Conservation (phyloP, 2,888 invertebrate species). For the Bellardia pandia region DNA sequence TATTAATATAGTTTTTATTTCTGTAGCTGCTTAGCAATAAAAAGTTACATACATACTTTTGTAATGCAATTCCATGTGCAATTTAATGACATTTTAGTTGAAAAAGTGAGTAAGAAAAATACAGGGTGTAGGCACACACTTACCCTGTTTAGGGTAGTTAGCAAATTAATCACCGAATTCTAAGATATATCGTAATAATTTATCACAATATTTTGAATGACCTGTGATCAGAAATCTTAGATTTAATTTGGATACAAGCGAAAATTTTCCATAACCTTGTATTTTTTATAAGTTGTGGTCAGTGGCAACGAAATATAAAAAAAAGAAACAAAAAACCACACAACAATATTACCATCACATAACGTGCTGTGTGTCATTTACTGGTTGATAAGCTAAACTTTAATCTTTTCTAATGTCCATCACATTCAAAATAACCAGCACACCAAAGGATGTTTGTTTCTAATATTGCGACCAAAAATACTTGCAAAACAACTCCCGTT, state of each 20-base stretch:
- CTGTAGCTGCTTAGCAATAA: slow-evolving; percentile 55
- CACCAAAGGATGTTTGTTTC: slow-evolving; percentile 47
- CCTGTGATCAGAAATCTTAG: too few relatives aligned
- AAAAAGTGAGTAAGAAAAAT: neutral
- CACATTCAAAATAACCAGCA: slow-evolving; percentile 55
- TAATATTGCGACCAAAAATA: slow-evolving; percentile 52
- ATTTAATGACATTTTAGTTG: slow-evolving; percentile 59
- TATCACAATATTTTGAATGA: too few relatives aligned
- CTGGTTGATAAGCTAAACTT: slow-evolving; percentile 72
- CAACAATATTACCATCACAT: slow-evolving; percentile 59
- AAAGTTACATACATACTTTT: slow-evolving; percentile 56
- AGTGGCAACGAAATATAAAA: slow-evolving; percentile 1
- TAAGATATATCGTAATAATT: too few relatives aligned
- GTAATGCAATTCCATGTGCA: slow-evolving; percentile 47
- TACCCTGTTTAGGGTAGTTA: too few relatives aligned
- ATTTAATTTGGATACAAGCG: too few relatives aligned
- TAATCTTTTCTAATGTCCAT: slow-evolving; percentile 74
- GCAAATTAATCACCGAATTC: too few relatives aligned
- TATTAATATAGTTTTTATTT: slow-evolving; percentile 75
- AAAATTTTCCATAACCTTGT: slow-evolving; percentile 37
- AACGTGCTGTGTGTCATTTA: slow-evolving; percentile 72
- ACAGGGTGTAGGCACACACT: slow-evolving; percentile 44
- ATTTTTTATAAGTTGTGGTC: slow-evolving; percentile 19
- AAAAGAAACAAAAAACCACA: slow-evolving; percentile 35
- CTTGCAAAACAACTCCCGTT: slow-evolving; percentile 3